Base-by-base conservation (phyloP, 2,888 invertebrate genomes). In the Melinaea marsaeus region DNA sequence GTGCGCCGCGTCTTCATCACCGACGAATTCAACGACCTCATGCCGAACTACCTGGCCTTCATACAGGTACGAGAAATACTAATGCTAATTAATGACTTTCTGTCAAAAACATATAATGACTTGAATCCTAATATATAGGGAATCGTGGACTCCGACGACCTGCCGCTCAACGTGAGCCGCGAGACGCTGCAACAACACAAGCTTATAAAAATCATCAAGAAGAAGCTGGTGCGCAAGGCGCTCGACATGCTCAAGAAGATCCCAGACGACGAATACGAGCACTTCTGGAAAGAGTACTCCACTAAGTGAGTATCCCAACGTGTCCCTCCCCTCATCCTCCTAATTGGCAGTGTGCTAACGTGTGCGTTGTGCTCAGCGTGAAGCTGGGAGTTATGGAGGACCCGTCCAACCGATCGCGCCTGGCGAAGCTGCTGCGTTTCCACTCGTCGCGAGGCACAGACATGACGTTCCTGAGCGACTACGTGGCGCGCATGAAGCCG, bases 181-280 rank as follows among this genome's bases (percentile, higher is more conserved):
- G 99, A 99, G 92, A 99, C 97, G 60, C 93, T 99, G 45, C 99
- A 99, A 84, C 99, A 99, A 83, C 98, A 99, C 91, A 99, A 99
- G 86, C 93, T 99, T 7, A 95, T 99, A 78, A 99, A 99, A 90
- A 97, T 99, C 64, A 99, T 99, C 83, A 98, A 98, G 92, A 99
- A 99, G 93, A 99, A 99, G 83, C 92, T 99, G 66, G 96, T 99
- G 13, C 94, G 99, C 58, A 99, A 99, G 88, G 97, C 97, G 6
- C 90, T 99, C 61, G 99, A 99, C 84, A 98, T 99, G 98, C 94
- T 99, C 71, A 99, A 98, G 91, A 99, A 99, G 90, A 94, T 99
- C 68, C 93, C 95, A 60, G 95, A 95, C 66, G 96, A 96, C 58
- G 95, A 97, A 58, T 99, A 97, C 84, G 94, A 95, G 34, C 94